Evolutionary conservation across 2,888 invertebrate genomes (phyloP).

Genomic region (Sceliomorpha sp.): DNA sequence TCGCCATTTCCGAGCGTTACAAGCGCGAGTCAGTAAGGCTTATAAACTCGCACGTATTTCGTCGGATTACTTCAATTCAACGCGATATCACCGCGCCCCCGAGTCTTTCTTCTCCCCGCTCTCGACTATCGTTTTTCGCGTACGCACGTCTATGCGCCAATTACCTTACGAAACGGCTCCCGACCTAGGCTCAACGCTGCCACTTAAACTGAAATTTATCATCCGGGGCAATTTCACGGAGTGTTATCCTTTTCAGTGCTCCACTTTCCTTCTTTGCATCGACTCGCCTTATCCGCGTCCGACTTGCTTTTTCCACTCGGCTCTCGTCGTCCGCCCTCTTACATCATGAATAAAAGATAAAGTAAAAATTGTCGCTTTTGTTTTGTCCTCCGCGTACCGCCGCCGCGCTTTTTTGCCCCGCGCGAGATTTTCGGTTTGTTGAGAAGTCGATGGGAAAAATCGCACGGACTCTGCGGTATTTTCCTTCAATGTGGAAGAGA

Average conservation of each 20-base stretch:
- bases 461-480: no score
- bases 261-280: slow-evolving; percentile 48
- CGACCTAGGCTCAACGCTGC: slow-evolving; percentile 34
- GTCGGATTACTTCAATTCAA: slow-evolving; percentile 47
- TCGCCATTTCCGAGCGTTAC: slow-evolving; percentile 13
- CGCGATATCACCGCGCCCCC: slow-evolving; percentile 27
- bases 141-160: slow-evolving; percentile 19
- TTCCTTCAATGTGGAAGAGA: no score
- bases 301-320: slow-evolving; percentile 19
- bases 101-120: slow-evolving; percentile 8
- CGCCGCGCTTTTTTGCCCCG: slow-evolving; percentile 27
- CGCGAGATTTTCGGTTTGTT: slow-evolving; percentile 44
- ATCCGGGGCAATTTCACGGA: slow-evolving; percentile 67
- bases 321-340: slow-evolving; percentile 27
- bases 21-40: slow-evolving; percentile 28
- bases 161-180: slow-evolving; percentile 29
- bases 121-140: slow-evolving; percentile 27
- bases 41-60: slow-evolving; percentile 41
- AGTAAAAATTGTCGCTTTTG: slow-evolving; percentile 54
- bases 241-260: slow-evolving; percentile 64
- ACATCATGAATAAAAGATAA: slow-evolving; percentile 57
- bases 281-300: slow-evolving; percentile 27
- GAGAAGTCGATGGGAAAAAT: slow-evolving; percentile 45
- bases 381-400: slow-evolving; percentile 34
- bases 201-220: slow-evolving; percentile 70